Base-by-base conservation (phyloP, 2,797 vertebrate genomes). In the Periparus ater region DNA sequence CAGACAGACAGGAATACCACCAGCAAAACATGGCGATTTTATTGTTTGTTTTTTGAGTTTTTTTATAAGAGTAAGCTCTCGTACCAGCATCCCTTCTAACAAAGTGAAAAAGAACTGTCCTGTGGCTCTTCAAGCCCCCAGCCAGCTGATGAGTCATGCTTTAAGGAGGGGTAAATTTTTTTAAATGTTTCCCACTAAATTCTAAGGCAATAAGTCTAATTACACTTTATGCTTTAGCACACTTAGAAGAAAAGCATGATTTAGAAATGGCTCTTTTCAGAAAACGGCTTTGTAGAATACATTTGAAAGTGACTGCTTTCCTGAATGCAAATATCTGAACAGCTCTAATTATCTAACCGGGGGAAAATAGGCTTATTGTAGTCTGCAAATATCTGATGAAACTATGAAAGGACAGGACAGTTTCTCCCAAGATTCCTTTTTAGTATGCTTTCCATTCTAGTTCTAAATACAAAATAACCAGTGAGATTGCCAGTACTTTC, bases 211-310 rank as follows among this genome's bases (percentile, higher is more conserved):
- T 57, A 88, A 91, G 45, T 94, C 95, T 95, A 95, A 96, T 94
- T 93, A 90, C 92, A 81, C 87, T 95, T 94, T 74, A 95, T 81
- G 83, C 76, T 90, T 94, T 93, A 91, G 85, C n/a, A 0, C 83
- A 88, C 83, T 94, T 88, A 96, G 85, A 95, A 92, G 93, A 96
- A 93, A 91, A 94, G 94, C 80, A 67, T 91, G 89, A 94, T 95
- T 96, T 96, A 71, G 88, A 95, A 93, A 95, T 82, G 88, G 83
- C 22, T 90, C 67, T 95, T 95, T 93, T 94, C 80, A 90, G 72
- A 90, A 91, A 95, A 94, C 73, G 73, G 73, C 73, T 90, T 88
- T 93, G 45, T 85, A 88, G 82, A 93, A 73, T 50, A 82, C 36
- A 76, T 95, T 95, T 90, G 67, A 90, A 96, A 95, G 88, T 76